phyloP scores from a whole-genome alignment of 1,140 invertebrate species.

The Cotesia typhae region DNA sequence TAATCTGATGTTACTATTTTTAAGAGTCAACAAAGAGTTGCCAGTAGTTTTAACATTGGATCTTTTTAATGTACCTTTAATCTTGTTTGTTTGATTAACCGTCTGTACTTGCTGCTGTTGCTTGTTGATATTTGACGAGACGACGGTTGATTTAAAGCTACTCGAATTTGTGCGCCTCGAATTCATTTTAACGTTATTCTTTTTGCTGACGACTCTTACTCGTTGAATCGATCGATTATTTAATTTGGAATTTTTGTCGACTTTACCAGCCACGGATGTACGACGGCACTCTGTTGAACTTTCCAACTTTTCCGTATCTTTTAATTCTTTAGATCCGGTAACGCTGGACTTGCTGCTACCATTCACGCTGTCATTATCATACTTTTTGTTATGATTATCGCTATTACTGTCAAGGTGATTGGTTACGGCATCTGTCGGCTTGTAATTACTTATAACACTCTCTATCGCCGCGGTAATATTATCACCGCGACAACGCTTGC shows the following conservation, averaged over 20 bases:
- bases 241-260: slow-evolving; percentile 17
- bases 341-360: slow-evolving; percentile 1
- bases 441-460: slow-evolving; percentile 47
- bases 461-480: slow-evolving; percentile 54
- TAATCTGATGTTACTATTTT: not conserved
- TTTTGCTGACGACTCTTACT: slow-evolving; percentile 51
- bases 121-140: not conserved
- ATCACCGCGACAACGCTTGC: slow-evolving; percentile 54
- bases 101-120: not conserved
- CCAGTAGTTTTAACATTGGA: slow-evolving; percentile 1
- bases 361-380: slow-evolving; percentile 28
- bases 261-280: not conserved
- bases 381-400: slow-evolving; percentile 14
- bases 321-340: slow-evolving; percentile 23
- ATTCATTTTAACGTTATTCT: slow-evolving; percentile 50
- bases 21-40: not conserved
- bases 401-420: slow-evolving; percentile 24
- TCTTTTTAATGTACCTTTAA: slow-evolving; percentile 14
- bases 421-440: slow-evolving; percentile 34
- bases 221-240: slow-evolving; percentile 37
- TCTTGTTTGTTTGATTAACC: slow-evolving; percentile 11
- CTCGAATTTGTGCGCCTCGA: slow-evolving; percentile 6
- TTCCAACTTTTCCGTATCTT: slow-evolving; percentile 31
- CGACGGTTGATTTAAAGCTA: not conserved
- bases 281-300: slow-evolving; percentile 26